phyloP scores from a whole-genome alignment of 2,113 vertebrate genomes.

The Cyprinodon tularosa region DNA sequence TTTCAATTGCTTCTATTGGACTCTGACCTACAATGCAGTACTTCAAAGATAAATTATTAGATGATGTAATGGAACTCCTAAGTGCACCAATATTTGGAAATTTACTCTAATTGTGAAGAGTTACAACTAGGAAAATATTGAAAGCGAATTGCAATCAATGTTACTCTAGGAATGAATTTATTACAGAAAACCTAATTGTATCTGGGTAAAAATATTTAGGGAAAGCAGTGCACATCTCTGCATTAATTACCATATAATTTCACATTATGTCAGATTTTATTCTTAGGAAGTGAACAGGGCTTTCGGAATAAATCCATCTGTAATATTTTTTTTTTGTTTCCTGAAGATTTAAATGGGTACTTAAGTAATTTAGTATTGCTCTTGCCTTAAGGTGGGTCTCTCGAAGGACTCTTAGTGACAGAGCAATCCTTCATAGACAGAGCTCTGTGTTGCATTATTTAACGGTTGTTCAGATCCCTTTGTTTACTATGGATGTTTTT shows the following conservation, averaged over 20 bases:
- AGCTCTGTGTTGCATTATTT: neutral
- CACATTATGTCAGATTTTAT: conserved; percentile 3
- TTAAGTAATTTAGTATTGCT: conserved; percentile 14
- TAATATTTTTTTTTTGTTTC: neutral
- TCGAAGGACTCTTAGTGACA: conserved; percentile 5
- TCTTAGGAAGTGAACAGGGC: conserved; percentile 1
- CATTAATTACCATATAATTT: conserved; percentile 4
- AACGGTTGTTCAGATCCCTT: neutral
- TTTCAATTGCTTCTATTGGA: conserved; percentile 13
- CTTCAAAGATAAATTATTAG: neutral
- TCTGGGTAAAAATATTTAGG: neutral
- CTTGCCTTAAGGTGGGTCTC: conserved; percentile 14
- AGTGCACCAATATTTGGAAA: neutral
- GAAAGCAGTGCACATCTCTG: neutral
- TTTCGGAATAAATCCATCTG: conserved; percentile 6
- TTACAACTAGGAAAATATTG: neutral
- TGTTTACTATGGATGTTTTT: neutral
- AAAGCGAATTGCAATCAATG: neutral
- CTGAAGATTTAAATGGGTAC: conserved; percentile 18
- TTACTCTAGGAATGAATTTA: neutral
- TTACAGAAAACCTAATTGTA: neutral
- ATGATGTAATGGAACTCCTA: conserved; percentile 18
- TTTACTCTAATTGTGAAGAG: neutral
- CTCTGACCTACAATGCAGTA: conserved; percentile 16
- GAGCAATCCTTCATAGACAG: neutral